Evolutionary conservation across 2,888 invertebrate genomes (phyloP), one percentile per base, ranked within the genome.

Genomic region (Caenorhabditis sp.): DNA sequence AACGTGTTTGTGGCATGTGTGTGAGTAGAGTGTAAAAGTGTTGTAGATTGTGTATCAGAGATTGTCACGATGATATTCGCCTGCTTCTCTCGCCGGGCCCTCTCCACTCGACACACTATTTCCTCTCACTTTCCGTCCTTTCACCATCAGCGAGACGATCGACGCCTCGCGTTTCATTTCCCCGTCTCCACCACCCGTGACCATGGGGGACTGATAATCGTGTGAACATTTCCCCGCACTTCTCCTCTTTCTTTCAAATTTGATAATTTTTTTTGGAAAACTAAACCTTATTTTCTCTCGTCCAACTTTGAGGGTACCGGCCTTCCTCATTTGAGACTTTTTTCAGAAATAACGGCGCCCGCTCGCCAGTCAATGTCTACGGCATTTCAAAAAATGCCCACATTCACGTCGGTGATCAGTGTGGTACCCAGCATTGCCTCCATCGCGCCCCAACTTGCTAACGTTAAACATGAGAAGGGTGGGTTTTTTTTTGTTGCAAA

Each of bases 391-490:
- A 75, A 70, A 49, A 63, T 81, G 63, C 81, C 81, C 54, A 75
- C 75, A 61, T 81, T 73, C 66, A 70, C 75, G n/a, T 56, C 74
- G 44, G 80, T 81, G 68, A 81, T 81, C 35, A 56, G 70, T 70
- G 81, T 75, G 56, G 81, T 81, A 47, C 81, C 81, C 14, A 66
- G 56, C 44, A 59, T 81, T 16, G 61, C 80, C 10, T 26, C 69
- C 8, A 54, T 74, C 12, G 76, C 76, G 16, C 76, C 76, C 0
- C 58, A 58, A 12, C 14, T 76, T 31, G 44, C 74, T 19, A 51
- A 19, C 35, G 61, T 47, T 1, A 81, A 81, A 35, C 74, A 49
- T 7, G 80, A 81, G 49, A 81, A 81, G 19, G 74, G 80, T 74
- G 14, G n/a, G 61, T 31, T 31, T 31, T n/a, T n/a, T n/a, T n/a